Evolutionary conservation across 2,888 invertebrate species (phyloP).

Genomic region (Anorthoa munda): DNA sequence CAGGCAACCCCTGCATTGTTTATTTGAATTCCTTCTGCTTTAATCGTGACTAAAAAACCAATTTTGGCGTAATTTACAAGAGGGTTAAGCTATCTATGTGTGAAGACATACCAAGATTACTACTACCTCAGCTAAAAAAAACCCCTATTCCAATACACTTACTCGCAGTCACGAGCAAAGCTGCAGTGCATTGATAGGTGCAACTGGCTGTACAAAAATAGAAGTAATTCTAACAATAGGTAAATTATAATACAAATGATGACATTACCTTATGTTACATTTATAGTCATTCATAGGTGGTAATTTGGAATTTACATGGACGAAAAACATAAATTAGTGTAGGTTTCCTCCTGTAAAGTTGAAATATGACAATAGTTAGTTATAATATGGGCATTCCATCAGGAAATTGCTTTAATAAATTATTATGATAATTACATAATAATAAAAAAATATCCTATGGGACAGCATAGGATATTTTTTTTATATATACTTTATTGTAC

Average conservation of each 20-base stretch:
- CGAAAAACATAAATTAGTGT: not conserved
- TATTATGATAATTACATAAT: not conserved
- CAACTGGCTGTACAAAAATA: conserved; percentile 2
- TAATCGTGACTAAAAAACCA: too few relatives aligned
- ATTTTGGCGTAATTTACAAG: too few relatives aligned
- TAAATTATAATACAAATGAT: not conserved
- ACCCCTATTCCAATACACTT: too few relatives aligned
- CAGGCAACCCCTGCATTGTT: too few relatives aligned
- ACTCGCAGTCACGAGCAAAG: not conserved
- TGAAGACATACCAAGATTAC: too few relatives aligned
- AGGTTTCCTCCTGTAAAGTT: not conserved
- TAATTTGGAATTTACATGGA: not conserved
- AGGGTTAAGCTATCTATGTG: too few relatives aligned
- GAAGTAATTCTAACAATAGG: not conserved
- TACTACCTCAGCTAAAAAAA: too few relatives aligned
- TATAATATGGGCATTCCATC: not conserved
- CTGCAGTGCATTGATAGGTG: not conserved
- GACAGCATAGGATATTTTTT: too few relatives aligned
- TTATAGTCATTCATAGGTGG: conserved; percentile 1
- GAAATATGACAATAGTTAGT: not conserved
- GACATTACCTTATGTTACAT: not conserved
- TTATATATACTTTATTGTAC: too few relatives aligned
- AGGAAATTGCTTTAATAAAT: not conserved
- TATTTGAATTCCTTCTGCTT: too few relatives aligned
- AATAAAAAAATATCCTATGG: too few relatives aligned